phyloP scores from a whole-genome alignment of 2,113 vertebrate species.

The Etia nguti region DNA sequence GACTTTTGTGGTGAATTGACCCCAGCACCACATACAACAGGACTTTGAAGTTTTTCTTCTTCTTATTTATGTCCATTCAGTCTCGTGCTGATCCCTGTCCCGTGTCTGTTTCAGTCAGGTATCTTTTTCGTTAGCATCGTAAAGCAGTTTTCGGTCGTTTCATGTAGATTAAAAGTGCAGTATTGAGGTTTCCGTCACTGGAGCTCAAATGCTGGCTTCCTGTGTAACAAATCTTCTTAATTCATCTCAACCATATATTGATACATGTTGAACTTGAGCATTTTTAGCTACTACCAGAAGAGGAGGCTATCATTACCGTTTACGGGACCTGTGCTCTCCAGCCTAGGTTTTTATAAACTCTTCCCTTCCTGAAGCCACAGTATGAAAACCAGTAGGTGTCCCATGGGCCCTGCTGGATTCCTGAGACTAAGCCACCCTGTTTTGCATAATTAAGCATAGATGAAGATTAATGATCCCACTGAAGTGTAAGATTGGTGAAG shows the following conservation, averaged over 20 bases:
- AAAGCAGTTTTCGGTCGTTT: not conserved
- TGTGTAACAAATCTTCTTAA: not conserved
- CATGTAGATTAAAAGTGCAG: not conserved
- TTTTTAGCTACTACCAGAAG: not conserved
- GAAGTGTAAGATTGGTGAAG: not conserved
- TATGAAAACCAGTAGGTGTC: not conserved
- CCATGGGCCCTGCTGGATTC: not conserved
- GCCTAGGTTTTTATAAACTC: not conserved
- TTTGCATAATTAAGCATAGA: not conserved
- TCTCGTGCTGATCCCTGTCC: not conserved
- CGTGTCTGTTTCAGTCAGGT: not conserved
- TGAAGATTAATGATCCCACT: not conserved
- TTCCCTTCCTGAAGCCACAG: not conserved
- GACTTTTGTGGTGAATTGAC: not conserved
- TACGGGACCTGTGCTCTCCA: not conserved
- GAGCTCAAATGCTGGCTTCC: not conserved
- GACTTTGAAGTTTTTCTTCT: not conserved
- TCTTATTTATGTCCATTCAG: not conserved
- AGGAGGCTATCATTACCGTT: not conserved
- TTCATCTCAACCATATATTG: not conserved
- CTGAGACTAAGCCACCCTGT: not conserved
- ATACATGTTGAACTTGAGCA: not conserved
- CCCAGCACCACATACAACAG: not conserved
- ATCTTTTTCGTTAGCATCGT: not conserved
- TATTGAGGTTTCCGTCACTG: not conserved